Evolutionary conservation across 2,797 vertebrate species (phyloP).

Genomic region (Todus mexicanus): DNA sequence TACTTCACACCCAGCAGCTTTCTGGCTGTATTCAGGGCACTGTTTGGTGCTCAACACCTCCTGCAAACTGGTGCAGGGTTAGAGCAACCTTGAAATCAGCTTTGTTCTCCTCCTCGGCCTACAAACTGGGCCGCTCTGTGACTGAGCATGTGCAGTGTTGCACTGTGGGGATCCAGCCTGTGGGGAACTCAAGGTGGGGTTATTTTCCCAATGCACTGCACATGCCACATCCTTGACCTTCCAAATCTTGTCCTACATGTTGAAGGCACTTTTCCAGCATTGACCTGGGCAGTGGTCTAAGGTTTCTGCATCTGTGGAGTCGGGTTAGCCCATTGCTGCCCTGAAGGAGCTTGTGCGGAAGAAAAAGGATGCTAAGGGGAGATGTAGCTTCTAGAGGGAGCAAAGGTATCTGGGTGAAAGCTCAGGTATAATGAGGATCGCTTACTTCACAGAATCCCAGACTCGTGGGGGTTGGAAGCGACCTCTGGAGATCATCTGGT

Average conservation of each 20-base stretch:
- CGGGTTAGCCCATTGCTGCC: neutral
- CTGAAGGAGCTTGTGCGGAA: neutral
- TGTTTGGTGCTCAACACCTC: neutral
- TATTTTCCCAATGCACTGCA: neutral
- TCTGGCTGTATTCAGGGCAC: neutral
- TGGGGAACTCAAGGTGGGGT: neutral
- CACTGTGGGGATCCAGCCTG: neutral
- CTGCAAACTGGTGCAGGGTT: neutral
- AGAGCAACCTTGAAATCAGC: neutral
- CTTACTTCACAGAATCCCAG: neutral
- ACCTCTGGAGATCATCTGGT: neutral
- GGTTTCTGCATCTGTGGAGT: neutral
- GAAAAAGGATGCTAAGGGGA: neutral
- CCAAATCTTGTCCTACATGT: neutral
- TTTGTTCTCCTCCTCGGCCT: accelerated
- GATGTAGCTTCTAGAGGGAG: neutral
- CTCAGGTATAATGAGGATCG: neutral
- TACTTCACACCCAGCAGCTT: neutral
- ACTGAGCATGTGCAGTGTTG: neutral
- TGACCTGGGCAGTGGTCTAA: neutral
- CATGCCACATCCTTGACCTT: neutral
- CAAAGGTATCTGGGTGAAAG: neutral
- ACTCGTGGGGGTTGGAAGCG: too few relatives aligned
- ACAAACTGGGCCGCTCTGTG: neutral
- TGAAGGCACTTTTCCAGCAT: neutral